Evolutionary conservation across 1,140 invertebrate species (phyloP), one percentile per base, ranked within the genome.

Genomic region (Aphidius ervi): DNA sequence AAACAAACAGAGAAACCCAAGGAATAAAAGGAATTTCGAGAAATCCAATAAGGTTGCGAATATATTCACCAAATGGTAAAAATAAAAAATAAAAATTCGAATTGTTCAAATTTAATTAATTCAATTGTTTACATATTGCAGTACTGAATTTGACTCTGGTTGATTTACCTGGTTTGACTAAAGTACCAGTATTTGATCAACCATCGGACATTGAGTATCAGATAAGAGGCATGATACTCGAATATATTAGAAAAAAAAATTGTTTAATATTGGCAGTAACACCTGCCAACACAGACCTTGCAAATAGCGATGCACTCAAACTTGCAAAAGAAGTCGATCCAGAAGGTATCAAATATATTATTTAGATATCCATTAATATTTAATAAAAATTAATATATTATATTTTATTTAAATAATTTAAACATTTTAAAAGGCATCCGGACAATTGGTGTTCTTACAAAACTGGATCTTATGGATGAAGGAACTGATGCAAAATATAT

Each of bases 401-500:
- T 16, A 16, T 16, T 16, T 16, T 16, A n/a, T 16, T 16, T 0
- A 16, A 16, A 16, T 16, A 16, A 0, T 1, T 16, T 16, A 16
- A 16, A 0, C 16, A 16, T 16, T 16, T 16, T 16, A 16, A 16
- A 16, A 16, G 90, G 90, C 81, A 84, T 95, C n/a, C 87, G 98
- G 68, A 99, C 97, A 6, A 99, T 99, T 80, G 98, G 98, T 78
- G 98, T 99, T 9, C 95, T 99, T 60, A 99, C 98, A 49, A 99
- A 99, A 80, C 81, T 99, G 56, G 98, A 99, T 87, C 85, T 99
- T 73, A 99, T 99, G 97, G 98, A 99, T 75, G 95, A 99, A 74
- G 98, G 98, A 40, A 99, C 97, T 40, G 97, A 99, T 85, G 97
- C 97, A 7, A 85, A 94, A 57, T 97, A 99, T 69, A 94, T 99